Conservation (phyloP, 2,113 vertebrate species). For the Corythornis cristatus region DNA sequence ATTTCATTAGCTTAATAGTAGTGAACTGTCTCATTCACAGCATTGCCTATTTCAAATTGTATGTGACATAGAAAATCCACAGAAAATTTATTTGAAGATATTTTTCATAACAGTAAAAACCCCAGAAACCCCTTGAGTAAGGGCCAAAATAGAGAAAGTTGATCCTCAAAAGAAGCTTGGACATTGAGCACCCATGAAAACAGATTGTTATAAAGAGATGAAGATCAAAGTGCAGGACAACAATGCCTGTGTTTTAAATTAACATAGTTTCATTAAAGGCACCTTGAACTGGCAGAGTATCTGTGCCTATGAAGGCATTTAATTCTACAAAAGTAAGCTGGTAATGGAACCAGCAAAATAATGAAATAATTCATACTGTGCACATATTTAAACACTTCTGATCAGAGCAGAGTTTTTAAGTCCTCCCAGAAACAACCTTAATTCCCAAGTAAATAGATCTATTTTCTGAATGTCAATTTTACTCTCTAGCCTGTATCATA, state of each 20-base stretch:
- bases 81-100: background rate
- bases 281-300: background rate
- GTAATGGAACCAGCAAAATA: background rate
- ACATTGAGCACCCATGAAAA: background rate
- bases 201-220: background rate
- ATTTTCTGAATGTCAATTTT: conserved; percentile 4
- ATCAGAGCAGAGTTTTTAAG: background rate
- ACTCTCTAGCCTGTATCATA: background rate
- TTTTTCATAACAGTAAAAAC: rapidly evolving
- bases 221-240: background rate
- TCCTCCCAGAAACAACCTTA: background rate
- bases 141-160: background rate
- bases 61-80: background rate
- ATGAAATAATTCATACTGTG: background rate
- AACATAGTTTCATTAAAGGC: background rate
- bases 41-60: background rate
- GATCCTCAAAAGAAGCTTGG: background rate
- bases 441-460: background rate
- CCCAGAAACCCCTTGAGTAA: background rate
- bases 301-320: background rate
- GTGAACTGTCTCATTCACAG: conserved; percentile 30
- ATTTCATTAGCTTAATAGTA: conserved; percentile 53
- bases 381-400: background rate
- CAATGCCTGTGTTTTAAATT: background rate
- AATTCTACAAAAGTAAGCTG: background rate